A percentile compares a stretch with the other conserved stretches of the same genome.
These are phyloP conservation scores for Chloroclystis v-ata DNA, from an alignment of 2,888 invertebrate genomes.

Conservation along the genomic window DNA sequence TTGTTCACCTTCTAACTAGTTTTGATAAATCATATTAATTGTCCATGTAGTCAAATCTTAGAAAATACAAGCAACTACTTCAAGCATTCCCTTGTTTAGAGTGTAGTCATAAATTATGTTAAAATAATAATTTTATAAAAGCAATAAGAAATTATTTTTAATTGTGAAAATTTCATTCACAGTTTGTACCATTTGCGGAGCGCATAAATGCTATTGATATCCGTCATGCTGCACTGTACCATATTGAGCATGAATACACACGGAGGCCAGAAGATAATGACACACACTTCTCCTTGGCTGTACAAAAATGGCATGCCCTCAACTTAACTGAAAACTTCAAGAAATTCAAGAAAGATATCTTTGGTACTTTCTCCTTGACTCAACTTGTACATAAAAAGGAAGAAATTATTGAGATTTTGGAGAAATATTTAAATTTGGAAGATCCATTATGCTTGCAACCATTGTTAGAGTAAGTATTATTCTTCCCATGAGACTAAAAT, in stretches of 20 bases:
- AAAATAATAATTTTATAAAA: too few relatives aligned
- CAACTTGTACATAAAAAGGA: slow-evolving; percentile 90
- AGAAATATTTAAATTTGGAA: slow-evolving; percentile 84
- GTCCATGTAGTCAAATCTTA: too few relatives aligned
- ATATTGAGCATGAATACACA: slow-evolving; percentile 87
- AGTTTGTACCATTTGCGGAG: slow-evolving; percentile 94
- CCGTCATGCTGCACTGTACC: slow-evolving; percentile 88
- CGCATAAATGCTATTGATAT: slow-evolving; percentile 91
- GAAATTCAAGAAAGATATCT: slow-evolving; percentile 85
- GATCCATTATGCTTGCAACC: slow-evolving; percentile 88
- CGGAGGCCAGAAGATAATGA: slow-evolving; percentile 82
- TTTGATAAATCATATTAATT: too few relatives aligned
- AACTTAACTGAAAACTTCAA: slow-evolving; percentile 91
- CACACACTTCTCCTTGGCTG: slow-evolving; percentile 88
- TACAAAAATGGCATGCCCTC: slow-evolving; percentile 93
- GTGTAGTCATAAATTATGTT: too few relatives aligned
- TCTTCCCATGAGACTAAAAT: too few relatives aligned
- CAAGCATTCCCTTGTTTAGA: too few relatives aligned
- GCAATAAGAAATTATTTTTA: too few relatives aligned
- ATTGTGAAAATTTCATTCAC: slow-evolving; percentile 22
- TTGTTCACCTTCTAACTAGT: too few relatives aligned
- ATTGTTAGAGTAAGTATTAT: slow-evolving; percentile 86
- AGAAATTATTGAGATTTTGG: slow-evolving; percentile 83
- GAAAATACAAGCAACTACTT: too few relatives aligned
- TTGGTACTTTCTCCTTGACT: slow-evolving; percentile 86